These are phyloP conservation scores for Syrista parreyssii DNA, from an alignment of 2,888 invertebrate genomes.

Conservation along the genomic window DNA sequence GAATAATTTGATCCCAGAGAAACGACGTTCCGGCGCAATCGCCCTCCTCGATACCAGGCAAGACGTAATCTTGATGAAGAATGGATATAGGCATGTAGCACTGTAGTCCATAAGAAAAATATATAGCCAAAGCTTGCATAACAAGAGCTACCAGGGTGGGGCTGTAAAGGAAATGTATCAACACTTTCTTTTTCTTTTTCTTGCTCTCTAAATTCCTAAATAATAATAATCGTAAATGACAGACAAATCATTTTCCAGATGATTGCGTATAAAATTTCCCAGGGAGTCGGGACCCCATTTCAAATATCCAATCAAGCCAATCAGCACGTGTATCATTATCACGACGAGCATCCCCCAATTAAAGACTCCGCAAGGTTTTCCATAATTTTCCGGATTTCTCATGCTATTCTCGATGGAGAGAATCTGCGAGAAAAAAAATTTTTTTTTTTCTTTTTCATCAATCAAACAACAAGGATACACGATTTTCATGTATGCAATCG, in stretches of 20 bases:
- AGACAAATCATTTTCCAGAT: constrained; percentile 32
- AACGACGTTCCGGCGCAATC: constrained; percentile 29
- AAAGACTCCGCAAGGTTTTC: constrained; percentile 39
- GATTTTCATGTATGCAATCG: background rate
- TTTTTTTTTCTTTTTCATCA: background rate
- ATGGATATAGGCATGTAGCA: constrained; percentile 48
- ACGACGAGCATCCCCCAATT: constrained; percentile 46
- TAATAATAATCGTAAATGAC: background rate
- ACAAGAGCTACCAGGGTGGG: constrained; percentile 32
- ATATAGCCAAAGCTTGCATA: constrained; percentile 44
- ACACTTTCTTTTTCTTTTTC: too few species aligned
- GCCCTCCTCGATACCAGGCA: constrained; percentile 31
- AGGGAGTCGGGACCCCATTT: constrained; percentile 40
- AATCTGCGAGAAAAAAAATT: constrained; percentile 27
- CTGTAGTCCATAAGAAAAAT: constrained; percentile 47
- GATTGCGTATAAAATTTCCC: constrained; percentile 47
- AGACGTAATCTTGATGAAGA: constrained; percentile 33
- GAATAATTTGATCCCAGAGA: constrained; percentile 41
- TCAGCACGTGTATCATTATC: constrained; percentile 30
- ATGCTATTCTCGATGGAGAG: constrained; percentile 45
- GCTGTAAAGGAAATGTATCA: too few species aligned
- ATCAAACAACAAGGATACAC: background rate
- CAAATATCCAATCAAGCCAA: constrained; percentile 42
- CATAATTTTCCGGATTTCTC: constrained; percentile 42
- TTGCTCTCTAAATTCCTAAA: too few species aligned